Base-by-base conservation (phyloP, 2,113 vertebrate species). In the Falcunculus frontatus region DNA sequence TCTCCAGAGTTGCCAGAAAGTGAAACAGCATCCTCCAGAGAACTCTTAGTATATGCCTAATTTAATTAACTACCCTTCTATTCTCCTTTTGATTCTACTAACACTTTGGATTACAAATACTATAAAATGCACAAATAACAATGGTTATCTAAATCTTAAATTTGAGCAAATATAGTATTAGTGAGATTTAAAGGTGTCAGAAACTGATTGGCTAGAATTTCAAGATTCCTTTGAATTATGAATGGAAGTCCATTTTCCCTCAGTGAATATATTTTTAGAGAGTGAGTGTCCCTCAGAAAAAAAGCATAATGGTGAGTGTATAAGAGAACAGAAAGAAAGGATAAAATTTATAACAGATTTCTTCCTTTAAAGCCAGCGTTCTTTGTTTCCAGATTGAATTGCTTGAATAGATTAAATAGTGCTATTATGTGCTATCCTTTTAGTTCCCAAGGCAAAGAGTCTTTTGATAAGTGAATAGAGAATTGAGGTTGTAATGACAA, bases 331-430 rank as follows among this genome's bases (percentile, higher is more conserved):
- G 70, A 86, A 69, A 65, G 18, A 59, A 83, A 55, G 13, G 15
- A 35, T 41, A 77, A 73, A 82, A 81, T 35, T 49, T 47, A 33
- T 23, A 81, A 72, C 16, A 65, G 7, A 12, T 82, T 91, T 91
- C 29, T 87, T 87, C 53, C 32, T 85, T 89, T 91, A 79, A 91
- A 87, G n/a, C 52, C 33, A 37, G n/a, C 25, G 11, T 52, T 42
- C 81, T 96, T 95, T 89, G 81, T 94, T 96, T 94, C 59, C 84
- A 76, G 57, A 89, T 25, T 82, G 84, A 95, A 95, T 84, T 92
- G 52, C 68, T 75, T 92, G 69, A 97, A 92, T 87, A 96, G 84
- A 89, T 27, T 91, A 69, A 95, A 92, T 80, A 69, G 70, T 4
- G 2, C 26, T 90, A 91, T 94, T 97, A 87, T 83, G 21, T 80